Evolutionary conservation across 2,888 invertebrate species (phyloP).

Genomic region (Aelia acuminata): DNA sequence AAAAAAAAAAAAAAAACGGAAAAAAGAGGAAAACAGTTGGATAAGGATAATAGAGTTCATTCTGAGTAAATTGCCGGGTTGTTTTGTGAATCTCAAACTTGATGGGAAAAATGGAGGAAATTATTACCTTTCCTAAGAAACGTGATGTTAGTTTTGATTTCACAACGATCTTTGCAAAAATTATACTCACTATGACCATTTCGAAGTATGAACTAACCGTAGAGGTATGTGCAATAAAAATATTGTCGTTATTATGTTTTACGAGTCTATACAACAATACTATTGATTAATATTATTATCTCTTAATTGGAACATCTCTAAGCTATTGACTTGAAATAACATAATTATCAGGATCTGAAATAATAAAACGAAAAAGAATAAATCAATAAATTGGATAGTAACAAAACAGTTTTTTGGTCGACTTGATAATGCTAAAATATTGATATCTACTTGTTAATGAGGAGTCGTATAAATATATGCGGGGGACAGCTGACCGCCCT

Average conservation of each 20-base stretch:
- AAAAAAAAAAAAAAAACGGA: not conserved
- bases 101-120: constrained; percentile 26
- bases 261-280: not conserved
- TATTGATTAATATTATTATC: not conserved
- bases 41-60: constrained; percentile 18
- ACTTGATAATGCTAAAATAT: no score
- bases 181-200: not conserved
- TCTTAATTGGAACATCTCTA: not conserved
- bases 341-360: not conserved
- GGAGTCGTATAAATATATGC: no score
- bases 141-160: constrained; percentile 20
- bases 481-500: no score
- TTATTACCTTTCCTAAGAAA: constrained; percentile 22
- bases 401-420: no score
- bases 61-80: constrained; percentile 20
- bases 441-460: no score
- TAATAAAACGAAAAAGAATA: not conserved
- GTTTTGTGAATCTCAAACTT: constrained; percentile 6
- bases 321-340: not conserved
- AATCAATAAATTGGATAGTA: not conserved
- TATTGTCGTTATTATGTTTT: not conserved
- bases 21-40: not conserved
- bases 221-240: not conserved
- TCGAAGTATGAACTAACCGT: not conserved
- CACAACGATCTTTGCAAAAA: not conserved